phyloP scores from a whole-genome alignment of 1,140 invertebrate genomes.

The Trichonephila clavipes region DNA sequence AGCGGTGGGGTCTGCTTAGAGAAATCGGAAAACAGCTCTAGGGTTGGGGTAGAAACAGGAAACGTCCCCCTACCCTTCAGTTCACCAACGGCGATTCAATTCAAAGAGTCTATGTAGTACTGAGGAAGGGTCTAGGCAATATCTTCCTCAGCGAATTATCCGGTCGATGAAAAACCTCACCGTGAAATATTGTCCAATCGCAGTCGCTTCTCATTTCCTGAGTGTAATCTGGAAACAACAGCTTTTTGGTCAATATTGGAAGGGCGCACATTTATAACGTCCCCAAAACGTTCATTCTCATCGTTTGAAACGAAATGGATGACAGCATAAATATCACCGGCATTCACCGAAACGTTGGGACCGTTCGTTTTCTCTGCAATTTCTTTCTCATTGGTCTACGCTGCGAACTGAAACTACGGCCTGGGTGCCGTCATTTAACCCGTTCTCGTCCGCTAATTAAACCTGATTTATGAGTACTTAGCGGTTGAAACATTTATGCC shows the following conservation, averaged over 20 bases:
- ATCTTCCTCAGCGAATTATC: constrained; percentile 40
- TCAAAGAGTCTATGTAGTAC: not conserved
- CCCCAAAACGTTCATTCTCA: constrained; percentile 60
- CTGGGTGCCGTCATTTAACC: constrained; percentile 27
- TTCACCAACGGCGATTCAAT: constrained; percentile 64
- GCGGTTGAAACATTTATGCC: constrained; percentile 51
- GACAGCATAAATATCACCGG: constrained; percentile 69
- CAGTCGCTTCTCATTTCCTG: constrained; percentile 70
- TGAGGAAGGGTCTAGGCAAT: constrained; percentile 25
- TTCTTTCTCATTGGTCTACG: constrained; percentile 49
- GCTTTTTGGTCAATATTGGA: constrained; percentile 74
- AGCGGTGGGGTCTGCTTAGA: too few species aligned
- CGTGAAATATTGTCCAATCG: constrained; percentile 69
- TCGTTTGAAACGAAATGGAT: constrained; percentile 63
- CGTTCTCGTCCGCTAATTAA: constrained; percentile 61
- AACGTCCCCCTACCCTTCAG: not conserved
- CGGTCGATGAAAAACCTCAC: constrained; percentile 67
- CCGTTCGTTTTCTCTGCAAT: constrained; percentile 59
- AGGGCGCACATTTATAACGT: constrained; percentile 70
- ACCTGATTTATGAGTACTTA: constrained; percentile 71
- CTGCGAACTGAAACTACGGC: not conserved
- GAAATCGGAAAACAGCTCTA: not conserved
- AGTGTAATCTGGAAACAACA: constrained; percentile 73
- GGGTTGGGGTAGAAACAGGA: not conserved
- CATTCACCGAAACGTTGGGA: constrained; percentile 41